These are phyloP conservation scores for Festucalex cinctus DNA, from an alignment of 2,113 vertebrate species.

Conservation along the genomic window DNA sequence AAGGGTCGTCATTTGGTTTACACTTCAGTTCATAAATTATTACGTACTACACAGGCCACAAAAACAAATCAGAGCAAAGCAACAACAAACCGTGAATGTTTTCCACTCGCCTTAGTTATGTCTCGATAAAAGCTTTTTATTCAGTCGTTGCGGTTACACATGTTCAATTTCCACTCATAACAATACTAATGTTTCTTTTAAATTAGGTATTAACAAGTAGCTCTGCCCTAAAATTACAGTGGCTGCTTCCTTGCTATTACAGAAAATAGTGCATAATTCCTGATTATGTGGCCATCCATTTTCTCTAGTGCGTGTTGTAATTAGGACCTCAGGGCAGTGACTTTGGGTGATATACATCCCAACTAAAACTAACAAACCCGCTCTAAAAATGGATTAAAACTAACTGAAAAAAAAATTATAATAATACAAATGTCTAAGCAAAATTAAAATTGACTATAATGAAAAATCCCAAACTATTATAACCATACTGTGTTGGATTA, in stretches of 20 bases:
- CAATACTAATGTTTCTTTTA: slow-evolving; percentile 20
- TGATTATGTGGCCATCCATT: not conserved
- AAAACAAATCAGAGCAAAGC: slow-evolving; percentile 21
- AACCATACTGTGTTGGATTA: too few relatives aligned
- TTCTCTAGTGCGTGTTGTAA: too few relatives aligned
- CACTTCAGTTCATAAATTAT: slow-evolving; percentile 50
- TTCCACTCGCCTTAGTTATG: slow-evolving; percentile 33
- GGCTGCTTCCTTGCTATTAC: not conserved
- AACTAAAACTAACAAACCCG: too few relatives aligned
- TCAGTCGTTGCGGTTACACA: not conserved
- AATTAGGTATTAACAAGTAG: slow-evolving; percentile 15
- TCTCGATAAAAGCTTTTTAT: slow-evolving; percentile 25
- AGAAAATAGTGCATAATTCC: not conserved
- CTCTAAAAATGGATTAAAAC: too few relatives aligned
- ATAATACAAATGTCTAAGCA: too few relatives aligned
- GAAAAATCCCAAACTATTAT: too few relatives aligned
- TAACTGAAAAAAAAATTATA: too few relatives aligned
- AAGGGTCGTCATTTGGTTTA: slow-evolving; percentile 55
- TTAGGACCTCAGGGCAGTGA: too few relatives aligned
- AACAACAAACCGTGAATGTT: slow-evolving; percentile 30
- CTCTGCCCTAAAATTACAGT: not conserved
- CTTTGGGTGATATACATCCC: too few relatives aligned
- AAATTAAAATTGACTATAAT: too few relatives aligned
- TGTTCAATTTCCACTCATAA: slow-evolving; percentile 11
- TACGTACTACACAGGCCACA: slow-evolving; percentile 32